Evolutionary conservation across 2,113 vertebrate genomes (phyloP).

Genomic region (Odobenus rosmarus): DNA sequence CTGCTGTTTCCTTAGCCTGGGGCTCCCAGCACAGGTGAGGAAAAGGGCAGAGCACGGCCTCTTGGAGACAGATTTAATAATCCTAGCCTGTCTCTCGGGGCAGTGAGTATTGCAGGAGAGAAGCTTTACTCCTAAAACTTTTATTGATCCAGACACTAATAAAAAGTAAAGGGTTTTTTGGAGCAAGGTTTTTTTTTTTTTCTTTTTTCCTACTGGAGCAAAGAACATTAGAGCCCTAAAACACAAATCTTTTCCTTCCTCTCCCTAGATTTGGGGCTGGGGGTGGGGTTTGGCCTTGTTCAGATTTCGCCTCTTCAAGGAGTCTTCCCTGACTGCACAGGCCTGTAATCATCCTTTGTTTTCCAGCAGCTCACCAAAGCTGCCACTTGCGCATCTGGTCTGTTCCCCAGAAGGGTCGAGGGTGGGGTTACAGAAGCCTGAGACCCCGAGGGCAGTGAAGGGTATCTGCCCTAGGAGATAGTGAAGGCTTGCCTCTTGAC

Average conservation of each 20-base stretch:
- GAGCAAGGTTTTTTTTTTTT: background rate
- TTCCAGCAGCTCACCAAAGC: background rate
- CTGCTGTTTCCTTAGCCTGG: background rate
- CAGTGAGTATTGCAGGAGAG: conserved; percentile 59
- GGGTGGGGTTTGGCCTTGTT: background rate
- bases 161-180: conserved; percentile 61
- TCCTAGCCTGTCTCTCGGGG: conserved; percentile 28
- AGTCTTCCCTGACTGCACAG: background rate
- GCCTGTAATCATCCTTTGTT: background rate
- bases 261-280: background rate
- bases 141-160: conserved; percentile 75
- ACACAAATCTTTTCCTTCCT: background rate
- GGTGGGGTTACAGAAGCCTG: background rate
- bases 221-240: conserved; percentile 15
- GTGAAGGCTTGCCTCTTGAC: background rate
- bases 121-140: conserved; percentile 66
- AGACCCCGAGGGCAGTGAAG: background rate
- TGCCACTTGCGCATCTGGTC: background rate
- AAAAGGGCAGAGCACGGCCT: background rate
- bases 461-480: background rate
- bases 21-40: background rate
- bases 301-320: background rate
- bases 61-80: conserved; percentile 78
- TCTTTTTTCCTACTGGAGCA: background rate
- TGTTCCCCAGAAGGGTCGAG: background rate